Evolutionary conservation across 2,113 vertebrate genomes (phyloP), one percentile per base, ranked within the genome.

Genomic region (Seriola quinqueradiata): DNA sequence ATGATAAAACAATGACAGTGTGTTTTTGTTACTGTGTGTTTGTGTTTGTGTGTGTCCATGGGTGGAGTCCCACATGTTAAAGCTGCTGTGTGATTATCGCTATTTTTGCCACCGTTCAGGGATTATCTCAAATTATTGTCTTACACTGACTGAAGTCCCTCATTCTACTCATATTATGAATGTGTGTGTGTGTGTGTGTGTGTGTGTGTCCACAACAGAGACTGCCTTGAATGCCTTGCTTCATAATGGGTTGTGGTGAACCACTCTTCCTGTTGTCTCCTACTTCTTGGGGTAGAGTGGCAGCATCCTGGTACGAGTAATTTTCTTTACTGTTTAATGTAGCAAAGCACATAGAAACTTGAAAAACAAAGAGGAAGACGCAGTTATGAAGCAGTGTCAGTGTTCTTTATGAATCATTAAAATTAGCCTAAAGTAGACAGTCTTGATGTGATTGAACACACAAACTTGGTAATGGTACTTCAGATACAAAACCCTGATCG

Each of bases 31-130:
- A 17, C 3, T 16, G 23, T 28, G 32, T 79, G 40, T 46, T 2
- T 23, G 38, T 38, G 50, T 77, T 23, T 52, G 10, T 34, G 25
- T 70, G 59, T 42, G 50, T 70, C 19, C 63, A 32, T 76, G 40
- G 36, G 38, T 59, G 42, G 63, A 25, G 71, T 61, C 14, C 69
- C 1, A 36, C 2, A n/a, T 16, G 50, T 42, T 21, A 19, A 59
- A 59, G 32, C 79, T 60, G n/a, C 65, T 57, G 40, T 34, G 38
- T 46, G 36, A 44, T 48, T 50, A 8, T 46, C 0, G 32, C 64
- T 70, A 55, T 68, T 73, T 70, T 36, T 82, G 72, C 12, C 77
- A 23, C 16, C 4, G 0, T 46, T 54, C 9, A 65, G 34, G 52
- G 17, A 58, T 70, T 28, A 32, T 44, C 5, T 54, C 9, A 34